Base-by-base conservation (phyloP, 2,113 vertebrate genomes). In the Lonchura striata region DNA sequence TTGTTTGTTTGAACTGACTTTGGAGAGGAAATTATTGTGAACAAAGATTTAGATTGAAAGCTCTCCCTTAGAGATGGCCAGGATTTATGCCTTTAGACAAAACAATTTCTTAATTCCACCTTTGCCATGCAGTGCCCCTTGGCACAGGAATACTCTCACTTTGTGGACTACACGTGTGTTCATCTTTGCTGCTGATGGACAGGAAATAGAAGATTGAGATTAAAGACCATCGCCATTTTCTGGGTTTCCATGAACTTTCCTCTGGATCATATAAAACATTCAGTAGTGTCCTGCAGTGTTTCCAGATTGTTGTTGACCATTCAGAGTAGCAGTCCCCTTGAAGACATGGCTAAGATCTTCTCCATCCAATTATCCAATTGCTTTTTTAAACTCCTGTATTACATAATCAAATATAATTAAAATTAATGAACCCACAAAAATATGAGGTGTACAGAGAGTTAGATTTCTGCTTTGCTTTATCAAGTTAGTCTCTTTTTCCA, bases 381-480 rank as follows among this genome's bases (percentile, higher is more conserved):
- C 0, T 19, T 31, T 15, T 50, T 64, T 44, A 13, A 23, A 23
- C 41, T 31, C 3, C 4, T 53, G 10, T 6, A n/a, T 49, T 11
- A 16, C 13, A 22, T 65, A 13, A 33, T 28, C 4, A 81, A 69
- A 44, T 39, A 35, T 10, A 59, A 31, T 8, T 65, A 54, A 72
- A 90, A 76, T 47, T 31, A 39, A 39, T 3, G 4, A 90, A 27
- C 6, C 3, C 33, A 50, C 9, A 65, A 30, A 82, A 88, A 39
- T 7, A 31, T 0, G 3, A 77, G 4, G 22, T 1, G 2, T 18
- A 17, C 11, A 72, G 33, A 1, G 21, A 75, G 10, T 1, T 28
- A 37, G 7, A 57, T 46, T 80, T n/a, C 23, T 77, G 3, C 17
- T 69, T 65, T 74, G 7, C 9, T 80, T 53, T 42, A 30, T 65